Percentiles rank a stretch among this genome's conserved stretches.
Conservation (phyloP, 2,888 invertebrate genomes). For the Agriopis marginaria region DNA sequence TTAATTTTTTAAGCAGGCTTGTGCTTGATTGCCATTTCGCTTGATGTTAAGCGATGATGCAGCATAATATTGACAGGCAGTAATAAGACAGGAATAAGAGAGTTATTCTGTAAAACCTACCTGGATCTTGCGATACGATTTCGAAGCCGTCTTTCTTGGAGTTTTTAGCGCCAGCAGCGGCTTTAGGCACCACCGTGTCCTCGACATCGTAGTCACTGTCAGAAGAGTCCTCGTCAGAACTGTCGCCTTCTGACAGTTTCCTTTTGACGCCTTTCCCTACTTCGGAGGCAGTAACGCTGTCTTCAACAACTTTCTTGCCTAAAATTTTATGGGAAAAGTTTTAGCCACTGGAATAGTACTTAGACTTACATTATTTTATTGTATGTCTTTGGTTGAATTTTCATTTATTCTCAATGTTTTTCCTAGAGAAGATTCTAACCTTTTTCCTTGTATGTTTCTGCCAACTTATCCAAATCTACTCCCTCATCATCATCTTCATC, state of each 20-base stretch:
- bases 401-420: neutral
- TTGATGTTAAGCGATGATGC: neutral
- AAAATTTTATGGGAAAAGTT: conserved; percentile 14
- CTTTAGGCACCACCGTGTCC: conserved; percentile 61
- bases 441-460: conserved; percentile 90
- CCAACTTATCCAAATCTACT: conserved; percentile 93
- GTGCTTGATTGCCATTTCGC: too few species aligned
- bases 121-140: conserved; percentile 87
- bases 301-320: conserved; percentile 73
- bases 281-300: conserved; percentile 43
- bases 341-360: too few species aligned
- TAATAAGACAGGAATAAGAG: neutral
- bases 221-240: conserved; percentile 75
- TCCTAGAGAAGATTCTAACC: conserved; percentile 74
- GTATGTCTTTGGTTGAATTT: neutral
- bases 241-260: conserved; percentile 70
- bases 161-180: conserved; percentile 58
- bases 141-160: conserved; percentile 88
- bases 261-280: conserved; percentile 58
- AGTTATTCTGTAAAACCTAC: conserved; percentile 54
- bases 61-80: neutral
- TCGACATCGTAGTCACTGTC: conserved; percentile 83
- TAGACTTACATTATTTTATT: too few species aligned
- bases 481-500: conserved; percentile 95
- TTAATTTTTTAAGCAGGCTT: too few species aligned